Evolutionary conservation across 2,113 vertebrate genomes (phyloP).

Genomic region (Poeciliopsis retropinna): DNA sequence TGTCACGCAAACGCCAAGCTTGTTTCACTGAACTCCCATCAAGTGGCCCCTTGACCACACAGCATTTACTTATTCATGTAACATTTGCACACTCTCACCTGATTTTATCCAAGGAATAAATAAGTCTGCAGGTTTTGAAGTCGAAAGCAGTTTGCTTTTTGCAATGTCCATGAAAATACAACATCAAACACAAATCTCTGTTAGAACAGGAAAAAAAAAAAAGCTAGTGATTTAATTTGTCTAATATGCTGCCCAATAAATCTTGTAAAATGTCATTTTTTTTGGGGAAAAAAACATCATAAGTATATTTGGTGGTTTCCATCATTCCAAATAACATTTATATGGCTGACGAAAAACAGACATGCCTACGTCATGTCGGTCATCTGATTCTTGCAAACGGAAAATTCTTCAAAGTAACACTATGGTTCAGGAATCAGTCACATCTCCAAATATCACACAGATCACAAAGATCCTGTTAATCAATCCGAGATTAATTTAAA

Average conservation of each 20-base stretch:
- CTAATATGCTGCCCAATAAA: slow-evolving; percentile 21
- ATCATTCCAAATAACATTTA: slow-evolving; percentile 64
- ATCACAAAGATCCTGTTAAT: slow-evolving; percentile 1
- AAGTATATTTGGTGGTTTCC: slow-evolving; percentile 55
- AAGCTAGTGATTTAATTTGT: slow-evolving; percentile 38
- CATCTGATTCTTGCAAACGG: slow-evolving; percentile 20
- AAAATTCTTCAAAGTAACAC: slow-evolving; percentile 30
- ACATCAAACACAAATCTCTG: not conserved
- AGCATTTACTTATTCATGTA: slow-evolving; percentile 48
- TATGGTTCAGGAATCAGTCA: slow-evolving; percentile 24
- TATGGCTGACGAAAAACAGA: slow-evolving; percentile 63
- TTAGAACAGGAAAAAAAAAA: no score
- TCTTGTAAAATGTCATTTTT: slow-evolving; percentile 35
- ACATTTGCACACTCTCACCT: slow-evolving; percentile 35
- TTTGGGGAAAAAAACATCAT: not conserved
- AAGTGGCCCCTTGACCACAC: slow-evolving; percentile 7
- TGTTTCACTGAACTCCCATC: slow-evolving; percentile 14
- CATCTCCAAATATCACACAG: slow-evolving; percentile 8
- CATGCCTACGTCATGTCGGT: slow-evolving; percentile 29
- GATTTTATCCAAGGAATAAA: slow-evolving; percentile 27
- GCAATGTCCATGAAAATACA: slow-evolving; percentile 7
- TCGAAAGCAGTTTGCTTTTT: not conserved
- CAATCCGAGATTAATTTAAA: not conserved
- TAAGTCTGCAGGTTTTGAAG: not conserved
- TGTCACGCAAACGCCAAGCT: slow-evolving; percentile 28